Conservation (phyloP, 2,797 vertebrate genomes). For the Tolypeutes matacus region DNA sequence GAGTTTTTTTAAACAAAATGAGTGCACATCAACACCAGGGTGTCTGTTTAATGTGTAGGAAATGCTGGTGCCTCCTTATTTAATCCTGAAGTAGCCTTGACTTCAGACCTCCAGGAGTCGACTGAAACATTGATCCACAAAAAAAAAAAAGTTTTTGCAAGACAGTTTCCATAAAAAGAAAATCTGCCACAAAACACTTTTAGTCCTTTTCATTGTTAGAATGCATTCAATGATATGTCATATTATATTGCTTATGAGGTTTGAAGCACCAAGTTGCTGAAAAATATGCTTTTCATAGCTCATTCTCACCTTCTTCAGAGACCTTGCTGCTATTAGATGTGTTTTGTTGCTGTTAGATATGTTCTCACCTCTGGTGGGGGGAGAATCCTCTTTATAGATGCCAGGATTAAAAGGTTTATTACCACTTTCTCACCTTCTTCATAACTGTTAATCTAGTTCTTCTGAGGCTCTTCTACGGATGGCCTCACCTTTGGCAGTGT, state of each 20-base stretch:
- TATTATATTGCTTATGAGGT: background rate
- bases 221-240: background rate
- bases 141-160: background rate
- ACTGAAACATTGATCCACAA: background rate
- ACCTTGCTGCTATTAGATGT: background rate
- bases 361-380: background rate
- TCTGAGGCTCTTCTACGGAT: background rate
- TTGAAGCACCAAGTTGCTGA: background rate
- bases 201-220: background rate
- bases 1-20: background rate
- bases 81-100: background rate
- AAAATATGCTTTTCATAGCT: background rate
- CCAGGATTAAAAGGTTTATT: background rate
- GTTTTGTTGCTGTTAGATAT: background rate
- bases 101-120: background rate
- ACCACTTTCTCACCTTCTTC: background rate
- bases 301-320: constrained; percentile 4
- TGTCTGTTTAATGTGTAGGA: background rate
- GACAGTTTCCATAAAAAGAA: background rate
- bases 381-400: background rate
- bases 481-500: background rate
- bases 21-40: background rate
- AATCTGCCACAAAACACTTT: background rate
- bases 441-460: background rate
- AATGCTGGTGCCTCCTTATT: background rate